Conservation (phyloP, 1,140 invertebrate genomes). For the Asbolus verrucosus region DNA sequence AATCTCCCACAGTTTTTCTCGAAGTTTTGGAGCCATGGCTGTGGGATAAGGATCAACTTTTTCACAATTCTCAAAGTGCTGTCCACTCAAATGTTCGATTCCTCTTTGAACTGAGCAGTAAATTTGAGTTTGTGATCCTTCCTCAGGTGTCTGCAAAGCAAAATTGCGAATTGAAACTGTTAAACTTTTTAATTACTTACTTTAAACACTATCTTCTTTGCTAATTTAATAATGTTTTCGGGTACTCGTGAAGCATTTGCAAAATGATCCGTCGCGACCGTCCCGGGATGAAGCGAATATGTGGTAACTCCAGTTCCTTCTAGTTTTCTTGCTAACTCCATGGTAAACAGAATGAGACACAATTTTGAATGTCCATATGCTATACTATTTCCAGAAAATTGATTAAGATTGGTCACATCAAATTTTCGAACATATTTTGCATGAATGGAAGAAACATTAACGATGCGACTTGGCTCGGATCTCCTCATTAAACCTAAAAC, state of each 20-base stretch:
- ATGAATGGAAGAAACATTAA: constrained; percentile 76
- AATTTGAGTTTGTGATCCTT: constrained; percentile 56
- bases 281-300: constrained; percentile 61
- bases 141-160: constrained; percentile 49
- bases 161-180: constrained; percentile 39
- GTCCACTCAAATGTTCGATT: constrained; percentile 49
- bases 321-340: constrained; percentile 71
- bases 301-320: constrained; percentile 65
- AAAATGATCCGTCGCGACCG: constrained; percentile 60
- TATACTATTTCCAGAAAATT: constrained; percentile 20
- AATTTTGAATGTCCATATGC: constrained; percentile 78
- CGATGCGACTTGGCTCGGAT: constrained; percentile 72
- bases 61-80: constrained; percentile 54
- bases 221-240: constrained; percentile 18
- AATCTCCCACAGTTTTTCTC: constrained; percentile 51
- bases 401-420: constrained; percentile 74
- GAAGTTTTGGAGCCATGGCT: constrained; percentile 43
- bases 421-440: constrained; percentile 70
- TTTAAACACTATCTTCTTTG: constrained; percentile 44
- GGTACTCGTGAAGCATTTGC: constrained; percentile 56
- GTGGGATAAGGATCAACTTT: constrained; percentile 35
- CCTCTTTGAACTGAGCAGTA: constrained; percentile 48
- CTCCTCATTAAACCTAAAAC: constrained; percentile 66
- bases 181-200: constrained; percentile 3
- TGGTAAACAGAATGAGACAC: constrained; percentile 76